Percentiles rank a stretch among this genome's conserved stretches.
Conservation (phyloP, 1,140 invertebrate genomes). For the Panagrolaimus sp. region DNA sequence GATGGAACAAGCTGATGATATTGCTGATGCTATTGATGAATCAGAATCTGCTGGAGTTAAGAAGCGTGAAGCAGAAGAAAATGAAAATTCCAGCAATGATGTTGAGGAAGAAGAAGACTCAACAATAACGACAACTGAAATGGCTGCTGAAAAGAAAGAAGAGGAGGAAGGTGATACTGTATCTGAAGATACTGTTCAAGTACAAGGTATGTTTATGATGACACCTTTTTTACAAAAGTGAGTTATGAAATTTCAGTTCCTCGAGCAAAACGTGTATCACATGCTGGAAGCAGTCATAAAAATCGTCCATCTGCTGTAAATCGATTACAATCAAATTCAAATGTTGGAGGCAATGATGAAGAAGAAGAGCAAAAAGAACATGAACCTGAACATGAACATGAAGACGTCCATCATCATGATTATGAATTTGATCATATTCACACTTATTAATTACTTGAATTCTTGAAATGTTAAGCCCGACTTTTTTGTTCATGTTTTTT, state of each 20-base stretch:
- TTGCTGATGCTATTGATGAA: neutral
- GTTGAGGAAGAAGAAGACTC: neutral
- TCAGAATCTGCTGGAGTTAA: neutral
- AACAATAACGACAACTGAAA: neutral
- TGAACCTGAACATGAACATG: neutral
- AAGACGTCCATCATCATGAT: neutral
- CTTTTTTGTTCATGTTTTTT: neutral
- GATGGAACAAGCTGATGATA: neutral
- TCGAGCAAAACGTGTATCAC: slow-evolving; percentile 12
- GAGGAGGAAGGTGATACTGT: neutral
- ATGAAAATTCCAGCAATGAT: neutral
- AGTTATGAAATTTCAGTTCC: neutral
- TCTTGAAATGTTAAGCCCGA: neutral
- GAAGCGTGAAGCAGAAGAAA: slow-evolving; percentile 1
- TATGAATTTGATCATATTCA: slow-evolving; percentile 6
- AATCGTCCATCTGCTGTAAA: slow-evolving; percentile 14
- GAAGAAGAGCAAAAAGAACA: neutral
- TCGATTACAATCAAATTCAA: neutral
- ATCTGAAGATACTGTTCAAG: slow-evolving; percentile 9
- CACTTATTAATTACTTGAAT: neutral
- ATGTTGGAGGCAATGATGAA: slow-evolving; percentile 9
- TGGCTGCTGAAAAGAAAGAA: neutral
- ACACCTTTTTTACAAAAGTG: neutral
- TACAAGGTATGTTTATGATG: neutral
- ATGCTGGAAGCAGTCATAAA: slow-evolving; percentile 15